These are phyloP conservation scores for Ischnura elegans DNA, from an alignment of 2,888 invertebrate genomes.

Conservation along the genomic window DNA sequence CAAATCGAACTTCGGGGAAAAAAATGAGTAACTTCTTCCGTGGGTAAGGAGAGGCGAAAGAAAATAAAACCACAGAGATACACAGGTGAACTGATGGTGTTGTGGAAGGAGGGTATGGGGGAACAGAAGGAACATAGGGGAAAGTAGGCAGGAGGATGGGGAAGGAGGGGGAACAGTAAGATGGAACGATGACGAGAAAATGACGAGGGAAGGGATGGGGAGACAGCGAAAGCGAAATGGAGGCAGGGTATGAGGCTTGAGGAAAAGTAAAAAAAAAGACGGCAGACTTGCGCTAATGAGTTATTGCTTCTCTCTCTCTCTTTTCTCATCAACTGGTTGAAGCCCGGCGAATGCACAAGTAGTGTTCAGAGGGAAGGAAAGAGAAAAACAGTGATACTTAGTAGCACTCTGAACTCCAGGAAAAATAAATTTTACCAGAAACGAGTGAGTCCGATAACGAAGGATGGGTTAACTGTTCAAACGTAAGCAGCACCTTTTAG, in stretches of 20 bases:
- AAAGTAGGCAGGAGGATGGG: background rate
- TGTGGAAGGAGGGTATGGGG: background rate
- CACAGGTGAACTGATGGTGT: background rate
- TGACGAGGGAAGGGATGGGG: no score
- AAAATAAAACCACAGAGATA: background rate
- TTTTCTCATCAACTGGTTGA: background rate
- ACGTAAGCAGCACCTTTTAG: no score
- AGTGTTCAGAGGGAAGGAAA: background rate
- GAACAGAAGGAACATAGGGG: background rate
- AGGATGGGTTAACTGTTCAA: no score
- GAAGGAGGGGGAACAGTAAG: no score
- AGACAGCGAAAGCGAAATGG: background rate
- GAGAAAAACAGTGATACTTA: background rate
- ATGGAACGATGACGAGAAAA: no score
- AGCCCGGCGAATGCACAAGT: background rate
- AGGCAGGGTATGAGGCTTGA: background rate
- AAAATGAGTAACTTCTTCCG: background rate
- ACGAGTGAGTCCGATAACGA: no score
- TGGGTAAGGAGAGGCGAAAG: background rate
- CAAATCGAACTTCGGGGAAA: background rate
- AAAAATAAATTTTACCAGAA: no score
- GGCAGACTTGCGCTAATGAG: conserved; percentile 29
- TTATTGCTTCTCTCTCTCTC: background rate
- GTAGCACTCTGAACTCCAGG: background rate
- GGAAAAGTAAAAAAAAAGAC: background rate